A percentile compares a stretch with the other conserved stretches of the same genome.
phyloP scores from a whole-genome alignment of 2,113 vertebrate species.

The Narcine bancroftii region DNA sequence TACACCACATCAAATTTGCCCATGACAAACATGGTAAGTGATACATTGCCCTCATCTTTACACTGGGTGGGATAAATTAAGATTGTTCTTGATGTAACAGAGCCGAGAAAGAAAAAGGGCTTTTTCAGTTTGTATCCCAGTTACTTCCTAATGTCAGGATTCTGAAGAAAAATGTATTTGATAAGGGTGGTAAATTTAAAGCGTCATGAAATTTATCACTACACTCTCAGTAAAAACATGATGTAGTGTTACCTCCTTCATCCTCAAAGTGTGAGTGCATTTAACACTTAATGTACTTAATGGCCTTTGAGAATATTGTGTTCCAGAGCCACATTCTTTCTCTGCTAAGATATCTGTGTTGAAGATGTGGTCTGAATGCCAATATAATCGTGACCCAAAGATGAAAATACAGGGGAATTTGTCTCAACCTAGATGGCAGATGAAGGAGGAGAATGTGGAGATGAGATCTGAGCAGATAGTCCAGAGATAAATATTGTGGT shows the following conservation, averaged over 20 bases:
- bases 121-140: too few species aligned
- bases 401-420: not conserved
- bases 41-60: not conserved
- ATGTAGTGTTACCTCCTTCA: not conserved
- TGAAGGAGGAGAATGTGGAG: not conserved
- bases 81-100: not conserved
- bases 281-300: not conserved
- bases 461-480: not conserved
- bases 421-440: not conserved
- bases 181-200: not conserved
- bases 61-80: not conserved
- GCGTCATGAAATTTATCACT: not conserved
- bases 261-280: not conserved
- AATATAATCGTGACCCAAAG: not conserved
- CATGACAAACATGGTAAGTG: not conserved
- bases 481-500: not conserved
- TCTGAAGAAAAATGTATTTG: not conserved
- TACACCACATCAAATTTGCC: not conserved
- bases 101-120: not conserved
- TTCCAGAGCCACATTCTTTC: not conserved
- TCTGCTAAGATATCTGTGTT: not conserved
- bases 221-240: not conserved
- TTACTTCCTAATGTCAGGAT: not conserved
- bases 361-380: not conserved
- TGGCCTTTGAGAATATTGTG: not conserved